phyloP scores from a whole-genome alignment of 2,888 invertebrate species.

The Caradrina kadenii region DNA sequence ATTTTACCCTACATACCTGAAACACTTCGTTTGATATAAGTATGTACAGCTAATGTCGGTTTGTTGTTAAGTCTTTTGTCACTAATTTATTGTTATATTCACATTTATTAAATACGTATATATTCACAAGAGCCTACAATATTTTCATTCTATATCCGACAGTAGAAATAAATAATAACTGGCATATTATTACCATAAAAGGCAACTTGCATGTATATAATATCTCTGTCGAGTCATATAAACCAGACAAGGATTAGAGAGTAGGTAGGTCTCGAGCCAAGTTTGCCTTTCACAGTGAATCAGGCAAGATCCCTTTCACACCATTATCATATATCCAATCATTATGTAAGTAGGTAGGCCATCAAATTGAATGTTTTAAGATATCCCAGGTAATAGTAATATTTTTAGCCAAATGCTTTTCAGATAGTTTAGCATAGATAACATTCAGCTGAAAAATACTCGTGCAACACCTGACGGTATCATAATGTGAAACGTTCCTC shows the following conservation, averaged over 20 bases:
- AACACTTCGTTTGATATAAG: constrained; percentile 80
- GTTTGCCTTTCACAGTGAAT: constrained; percentile 50
- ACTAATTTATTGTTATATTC: constrained; percentile 88
- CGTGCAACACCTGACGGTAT: constrained; percentile 36
- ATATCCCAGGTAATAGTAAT: constrained; percentile 17
- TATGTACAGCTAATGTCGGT: constrained; percentile 80
- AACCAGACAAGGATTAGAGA: constrained; percentile 37
- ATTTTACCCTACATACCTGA: constrained; percentile 75
- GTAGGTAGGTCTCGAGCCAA: constrained; percentile 39
- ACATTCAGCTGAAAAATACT: constrained; percentile 48
- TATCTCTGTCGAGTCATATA: constrained; percentile 44
- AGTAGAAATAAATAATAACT: constrained; percentile 63
- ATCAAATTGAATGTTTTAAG: constrained; percentile 30
- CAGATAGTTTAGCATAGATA: constrained; percentile 16
- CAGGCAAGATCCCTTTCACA: constrained; percentile 44
- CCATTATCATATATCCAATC: constrained; percentile 40
- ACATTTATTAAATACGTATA: constrained; percentile 77
- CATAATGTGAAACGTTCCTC: constrained; percentile 47
- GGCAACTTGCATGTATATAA: constrained; percentile 45
- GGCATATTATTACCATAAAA: constrained; percentile 53
- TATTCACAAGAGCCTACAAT: constrained; percentile 80
- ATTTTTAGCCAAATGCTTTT: constrained; percentile 28
- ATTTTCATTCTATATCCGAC: constrained; percentile 71
- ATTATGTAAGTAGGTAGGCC: constrained; percentile 63
- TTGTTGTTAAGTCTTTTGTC: constrained; percentile 81